Evolutionary conservation across 2,797 vertebrate species (phyloP), one percentile per base, ranked within the genome.

Genomic region (Neostethus bicornis): DNA sequence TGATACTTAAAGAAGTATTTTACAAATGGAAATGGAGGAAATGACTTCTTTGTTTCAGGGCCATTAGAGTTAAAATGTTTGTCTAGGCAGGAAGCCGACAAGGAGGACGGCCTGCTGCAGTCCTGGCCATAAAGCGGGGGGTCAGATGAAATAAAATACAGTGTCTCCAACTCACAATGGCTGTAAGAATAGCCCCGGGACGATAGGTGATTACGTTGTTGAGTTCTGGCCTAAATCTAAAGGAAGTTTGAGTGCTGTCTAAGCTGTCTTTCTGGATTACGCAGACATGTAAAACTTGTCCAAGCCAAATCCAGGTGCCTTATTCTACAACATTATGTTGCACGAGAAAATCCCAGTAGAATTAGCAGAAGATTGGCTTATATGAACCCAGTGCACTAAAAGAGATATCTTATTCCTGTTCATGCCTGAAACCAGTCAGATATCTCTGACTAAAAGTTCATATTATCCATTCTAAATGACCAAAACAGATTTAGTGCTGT

Each of bases 11-110:
- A 38, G 55, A 67, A 56, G 66, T 70, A 66, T 82, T 77, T 73
- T 65, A 71, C 50, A 77, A 75, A 38, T 71, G 55, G 43, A 52
- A 75, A 38, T 71, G 55, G 43, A 52, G 58, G 69, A 69, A 77
- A 70, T 58, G 62, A 73, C 51, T 23, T 61, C 70, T 80, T 85
- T 88, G 85, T 89, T 87, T 42, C 89, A 84, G 77, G 80, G 87
- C 77, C 81, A 38, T 76, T 71, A 68, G 81, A 83, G 82, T 66
- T 84, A 73, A 86, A 83, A 85, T 87, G 83, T 91, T 90, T 87
- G 49, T 34, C 50, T 83, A 63, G 88, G 87, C 85, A 2, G 23
- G 2, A 51, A 51, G 86, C 88, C 88, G 89, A 70, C 13, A 6
- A 3, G 59, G 57, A 85, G 70, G 72, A 66, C 67, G 3, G 80